Conservation (phyloP, 1,140 invertebrate species). For the Schlechtendalia chinensis region DNA sequence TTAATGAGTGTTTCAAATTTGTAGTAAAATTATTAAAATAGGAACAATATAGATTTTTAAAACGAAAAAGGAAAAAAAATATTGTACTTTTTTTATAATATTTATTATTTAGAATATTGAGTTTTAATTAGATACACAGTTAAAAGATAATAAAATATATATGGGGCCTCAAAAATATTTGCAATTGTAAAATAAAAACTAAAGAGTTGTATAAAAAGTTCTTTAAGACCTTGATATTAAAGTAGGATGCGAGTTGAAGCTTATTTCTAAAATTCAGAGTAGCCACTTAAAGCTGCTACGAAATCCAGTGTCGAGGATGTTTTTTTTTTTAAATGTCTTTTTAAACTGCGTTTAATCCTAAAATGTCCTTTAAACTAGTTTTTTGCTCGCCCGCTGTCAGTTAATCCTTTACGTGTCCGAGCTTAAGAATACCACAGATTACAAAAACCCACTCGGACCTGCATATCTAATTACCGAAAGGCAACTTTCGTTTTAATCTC, state of each 20-base stretch:
- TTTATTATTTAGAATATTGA: no score
- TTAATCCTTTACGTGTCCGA: conserved; percentile 48
- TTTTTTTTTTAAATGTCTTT: conserved; percentile 48
- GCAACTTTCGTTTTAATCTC: conserved; percentile 49
- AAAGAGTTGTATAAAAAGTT: conserved; percentile 4
- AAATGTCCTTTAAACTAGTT: conserved; percentile 46
- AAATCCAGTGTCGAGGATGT: conserved; percentile 44
- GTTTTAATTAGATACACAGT: no score
- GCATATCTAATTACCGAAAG: conserved; percentile 48
- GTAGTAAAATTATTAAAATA: no score
- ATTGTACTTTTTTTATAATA: no score
- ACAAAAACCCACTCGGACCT: conserved; percentile 49
- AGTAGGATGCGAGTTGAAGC: conserved; percentile 21
- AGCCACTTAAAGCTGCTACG: conserved; percentile 28
- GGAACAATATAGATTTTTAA: no score
- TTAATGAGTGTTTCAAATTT: no score
- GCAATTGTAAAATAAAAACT: neutral
- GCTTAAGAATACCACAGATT: conserved; percentile 49
- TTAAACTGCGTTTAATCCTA: conserved; percentile 48
- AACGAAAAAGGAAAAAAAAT: no score
- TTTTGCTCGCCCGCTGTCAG: conserved; percentile 29
- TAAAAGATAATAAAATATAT: conserved; percentile 6
- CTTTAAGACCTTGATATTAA: conserved; percentile 12
- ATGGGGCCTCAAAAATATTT: neutral
- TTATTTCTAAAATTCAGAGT: conserved; percentile 36